Evolutionary conservation across 2,797 vertebrate genomes (phyloP), one percentile per base, ranked within the genome.

Genomic region (Pseudocheirus occidentalis): DNA sequence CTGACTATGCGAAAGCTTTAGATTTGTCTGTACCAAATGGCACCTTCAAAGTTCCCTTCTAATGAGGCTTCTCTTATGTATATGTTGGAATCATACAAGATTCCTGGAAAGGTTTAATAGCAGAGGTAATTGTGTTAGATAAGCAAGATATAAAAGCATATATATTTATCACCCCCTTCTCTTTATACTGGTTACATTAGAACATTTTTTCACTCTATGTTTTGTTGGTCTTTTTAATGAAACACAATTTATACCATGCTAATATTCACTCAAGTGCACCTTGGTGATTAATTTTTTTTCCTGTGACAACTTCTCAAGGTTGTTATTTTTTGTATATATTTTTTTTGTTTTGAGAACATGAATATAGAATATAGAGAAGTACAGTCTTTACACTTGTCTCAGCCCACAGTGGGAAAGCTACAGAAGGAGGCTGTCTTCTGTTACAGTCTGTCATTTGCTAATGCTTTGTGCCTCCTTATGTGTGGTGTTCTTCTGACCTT

Each of bases 241-340:
- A 81, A 46, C 24, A 27, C 73, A 81, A 81, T 81, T 81, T 81
- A 81, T 81, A 81, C 5, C 52, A n/a, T 16, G 3, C 92, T 95
- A 52, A 2, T 87, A 58, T 94, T 92, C 50, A 54, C 94, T 92
- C 62, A 34, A 94, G 58, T 11, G 90, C 94, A 92, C n/a, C 5
- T 94, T 53, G n/a, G 21, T n/a, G 34, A 81, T 89, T n/a, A 0
- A 28, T 56, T 87, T 73, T n/a, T 46, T 3, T 14, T 73, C 18
- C 53, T 34, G 2, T 66, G 55, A 91, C 1, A 94, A 16, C 9
- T 57, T 92, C 46, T 81, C 73, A 81, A 81, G 73, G 73, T 40
- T 46, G n/a, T 73, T 73, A 27, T 81, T 81, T 81, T 81, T 81
- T 81, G 73, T 27, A 81, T 81, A 46, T 21, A 27, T 21, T 66